Conservation (phyloP, 1,140 invertebrate genomes). For the Aradophagus sp. region DNA sequence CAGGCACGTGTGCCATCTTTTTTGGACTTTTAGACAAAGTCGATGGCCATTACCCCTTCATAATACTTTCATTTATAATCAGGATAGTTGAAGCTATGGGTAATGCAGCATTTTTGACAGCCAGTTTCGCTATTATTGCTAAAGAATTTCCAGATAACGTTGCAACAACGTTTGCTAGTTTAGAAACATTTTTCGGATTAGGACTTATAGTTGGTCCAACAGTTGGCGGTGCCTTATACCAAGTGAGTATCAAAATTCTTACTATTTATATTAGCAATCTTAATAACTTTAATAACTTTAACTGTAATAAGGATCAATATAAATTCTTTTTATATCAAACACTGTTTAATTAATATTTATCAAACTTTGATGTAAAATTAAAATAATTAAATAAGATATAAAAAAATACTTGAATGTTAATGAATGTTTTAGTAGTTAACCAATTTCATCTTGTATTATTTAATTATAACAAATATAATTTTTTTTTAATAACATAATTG, state of each 20-base stretch:
- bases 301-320: too few relatives aligned
- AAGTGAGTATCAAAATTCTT: constrained; percentile 67
- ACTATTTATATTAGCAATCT: too few relatives aligned
- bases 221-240: constrained; percentile 86
- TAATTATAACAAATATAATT: too few relatives aligned
- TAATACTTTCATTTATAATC: constrained; percentile 88
- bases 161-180: constrained; percentile 90
- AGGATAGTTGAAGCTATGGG: constrained; percentile 93
- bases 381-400: too few relatives aligned
- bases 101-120: constrained; percentile 93
- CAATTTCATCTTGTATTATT: too few relatives aligned
- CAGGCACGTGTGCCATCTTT: constrained; percentile 87
- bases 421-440: too few relatives aligned
- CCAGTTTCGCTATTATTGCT: constrained; percentile 94
- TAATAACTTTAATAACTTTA: too few relatives aligned
- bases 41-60: constrained; percentile 87
- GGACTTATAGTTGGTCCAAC: constrained; percentile 91
- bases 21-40: constrained; percentile 90
- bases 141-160: constrained; percentile 93
- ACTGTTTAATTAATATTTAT: too few relatives aligned
- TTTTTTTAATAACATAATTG: too few relatives aligned
- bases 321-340: too few relatives aligned
- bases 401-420: too few relatives aligned
- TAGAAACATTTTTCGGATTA: constrained; percentile 93
- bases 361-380: too few relatives aligned